A percentile compares a stretch with the other conserved stretches of the same genome.
phyloP scores from a whole-genome alignment of 2,888 invertebrate genomes.

The Pollenia amentaria region DNA sequence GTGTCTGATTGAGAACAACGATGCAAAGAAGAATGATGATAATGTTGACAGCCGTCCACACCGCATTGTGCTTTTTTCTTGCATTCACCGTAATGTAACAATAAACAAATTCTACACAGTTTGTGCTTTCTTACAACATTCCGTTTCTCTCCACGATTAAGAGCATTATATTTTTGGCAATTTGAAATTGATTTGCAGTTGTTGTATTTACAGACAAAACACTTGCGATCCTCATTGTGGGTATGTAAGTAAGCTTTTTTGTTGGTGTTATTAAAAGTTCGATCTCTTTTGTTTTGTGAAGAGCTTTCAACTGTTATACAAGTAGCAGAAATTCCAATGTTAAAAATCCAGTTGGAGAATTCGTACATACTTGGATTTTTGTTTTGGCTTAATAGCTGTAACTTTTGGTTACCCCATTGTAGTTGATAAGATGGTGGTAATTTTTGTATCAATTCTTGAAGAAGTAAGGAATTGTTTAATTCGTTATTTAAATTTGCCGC shows the following conservation, averaged over 20 bases:
- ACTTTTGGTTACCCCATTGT: conserved; percentile 31
- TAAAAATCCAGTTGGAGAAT: conserved; percentile 39
- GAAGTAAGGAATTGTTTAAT: conserved; percentile 38
- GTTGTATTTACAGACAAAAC: conserved; percentile 36
- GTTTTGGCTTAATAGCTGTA: conserved; percentile 29
- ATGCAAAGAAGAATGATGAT: conserved; percentile 34
- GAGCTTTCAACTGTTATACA: conserved; percentile 15
- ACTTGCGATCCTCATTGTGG: conserved; percentile 13
- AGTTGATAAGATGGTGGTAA: conserved; percentile 35
- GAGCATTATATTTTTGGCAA: conserved; percentile 33
- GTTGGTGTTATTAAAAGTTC: conserved; percentile 5
- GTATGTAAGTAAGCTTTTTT: no score
- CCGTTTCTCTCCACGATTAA: conserved; percentile 46
- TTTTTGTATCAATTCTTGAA: conserved; percentile 40
- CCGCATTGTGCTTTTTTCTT: conserved; percentile 29
- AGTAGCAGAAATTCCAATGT: conserved; percentile 17
- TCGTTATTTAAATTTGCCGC: conserved; percentile 26
- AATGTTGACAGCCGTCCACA: conserved; percentile 17
- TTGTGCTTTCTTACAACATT: conserved; percentile 32
- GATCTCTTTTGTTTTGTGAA: neutral
- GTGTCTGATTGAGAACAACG: conserved; percentile 1
- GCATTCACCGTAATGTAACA: conserved; percentile 6
- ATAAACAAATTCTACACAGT: conserved; percentile 49
- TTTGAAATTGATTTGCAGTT: conserved; percentile 42
- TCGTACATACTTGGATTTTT: conserved; percentile 22